Conservation (phyloP, 1,140 invertebrate genomes). For the Pectinophora gossypiella region DNA sequence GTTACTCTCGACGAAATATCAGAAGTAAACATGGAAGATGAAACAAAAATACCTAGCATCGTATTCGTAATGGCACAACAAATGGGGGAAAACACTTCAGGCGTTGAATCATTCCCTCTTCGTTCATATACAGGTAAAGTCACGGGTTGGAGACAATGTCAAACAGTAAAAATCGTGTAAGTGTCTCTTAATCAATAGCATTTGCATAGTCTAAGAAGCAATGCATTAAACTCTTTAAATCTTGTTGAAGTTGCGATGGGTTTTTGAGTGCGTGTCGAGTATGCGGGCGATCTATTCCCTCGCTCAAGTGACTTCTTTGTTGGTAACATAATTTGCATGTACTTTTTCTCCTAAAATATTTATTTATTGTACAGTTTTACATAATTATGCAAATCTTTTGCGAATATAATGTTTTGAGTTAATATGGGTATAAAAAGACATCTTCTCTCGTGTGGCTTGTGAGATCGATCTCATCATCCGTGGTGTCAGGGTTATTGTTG, state of each 20-base stretch:
- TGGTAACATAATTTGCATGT: neutral
- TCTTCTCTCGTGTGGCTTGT: too few relatives aligned
- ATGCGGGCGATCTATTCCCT: slow-evolving; percentile 13
- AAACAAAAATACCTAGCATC: slow-evolving; percentile 39
- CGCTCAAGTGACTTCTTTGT: slow-evolving; percentile 3
- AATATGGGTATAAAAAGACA: too few relatives aligned
- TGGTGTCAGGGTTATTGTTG: too few relatives aligned
- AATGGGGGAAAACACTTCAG: slow-evolving; percentile 19
- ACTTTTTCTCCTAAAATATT: neutral
- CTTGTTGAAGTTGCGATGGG: neutral
- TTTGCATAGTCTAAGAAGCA: slow-evolving; percentile 16
- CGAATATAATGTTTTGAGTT: too few relatives aligned
- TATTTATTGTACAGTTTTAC: too few relatives aligned
- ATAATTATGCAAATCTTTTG: too few relatives aligned
- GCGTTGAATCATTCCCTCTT: neutral
- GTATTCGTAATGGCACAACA: slow-evolving; percentile 9
- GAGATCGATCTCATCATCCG: too few relatives aligned
- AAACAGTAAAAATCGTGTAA: neutral
- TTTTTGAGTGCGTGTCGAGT: slow-evolving; percentile 5
- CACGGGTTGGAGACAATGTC: neutral
- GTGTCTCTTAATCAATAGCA: slow-evolving; percentile 2
- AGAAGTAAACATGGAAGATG: slow-evolving; percentile 45
- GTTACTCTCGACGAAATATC: slow-evolving; percentile 16
- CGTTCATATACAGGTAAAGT: neutral
- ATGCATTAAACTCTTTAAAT: slow-evolving; percentile 15